Conservation (phyloP, 2,888 invertebrate genomes). For the Coenonympha glycerion region DNA sequence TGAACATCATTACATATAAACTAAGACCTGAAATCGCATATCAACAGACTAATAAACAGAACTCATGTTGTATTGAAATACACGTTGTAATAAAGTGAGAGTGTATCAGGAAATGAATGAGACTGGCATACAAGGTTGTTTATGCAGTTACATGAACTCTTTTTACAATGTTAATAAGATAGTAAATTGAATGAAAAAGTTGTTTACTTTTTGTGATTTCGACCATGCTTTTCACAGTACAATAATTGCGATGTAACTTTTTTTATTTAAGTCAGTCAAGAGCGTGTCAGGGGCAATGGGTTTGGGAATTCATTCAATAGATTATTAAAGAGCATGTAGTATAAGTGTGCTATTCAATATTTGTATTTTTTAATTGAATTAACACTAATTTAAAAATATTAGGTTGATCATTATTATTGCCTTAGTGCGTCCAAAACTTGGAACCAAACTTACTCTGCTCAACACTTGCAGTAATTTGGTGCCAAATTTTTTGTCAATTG, state of each 20-base stretch:
- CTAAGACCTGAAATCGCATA: neutral
- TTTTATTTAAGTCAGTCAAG: conserved; percentile 16
- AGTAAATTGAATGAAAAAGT: conserved; percentile 1
- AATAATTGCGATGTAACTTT: conserved; percentile 7
- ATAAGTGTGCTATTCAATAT: neutral
- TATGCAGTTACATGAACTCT: neutral
- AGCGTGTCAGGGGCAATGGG: conserved; percentile 19
- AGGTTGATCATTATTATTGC: no score
- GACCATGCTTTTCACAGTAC: conserved; percentile 12
- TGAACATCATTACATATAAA: neutral
- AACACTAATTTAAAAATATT: neutral
- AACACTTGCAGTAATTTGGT: no score
- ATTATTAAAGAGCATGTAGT: no score
- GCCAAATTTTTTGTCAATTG: no score
- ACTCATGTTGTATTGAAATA: neutral
- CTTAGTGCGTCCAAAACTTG: no score
- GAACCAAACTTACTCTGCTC: no score
- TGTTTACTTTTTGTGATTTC: conserved; percentile 1
- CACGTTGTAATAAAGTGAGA: conserved; percentile 15
- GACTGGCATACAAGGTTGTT: neutral
- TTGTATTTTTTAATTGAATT: neutral
- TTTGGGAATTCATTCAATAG: no score
- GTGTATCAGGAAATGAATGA: conserved; percentile 10
- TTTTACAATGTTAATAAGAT: neutral
- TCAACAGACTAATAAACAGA: neutral